Evolutionary conservation across 2,888 invertebrate genomes (phyloP).

Genomic region (Eurytoma californica): DNA sequence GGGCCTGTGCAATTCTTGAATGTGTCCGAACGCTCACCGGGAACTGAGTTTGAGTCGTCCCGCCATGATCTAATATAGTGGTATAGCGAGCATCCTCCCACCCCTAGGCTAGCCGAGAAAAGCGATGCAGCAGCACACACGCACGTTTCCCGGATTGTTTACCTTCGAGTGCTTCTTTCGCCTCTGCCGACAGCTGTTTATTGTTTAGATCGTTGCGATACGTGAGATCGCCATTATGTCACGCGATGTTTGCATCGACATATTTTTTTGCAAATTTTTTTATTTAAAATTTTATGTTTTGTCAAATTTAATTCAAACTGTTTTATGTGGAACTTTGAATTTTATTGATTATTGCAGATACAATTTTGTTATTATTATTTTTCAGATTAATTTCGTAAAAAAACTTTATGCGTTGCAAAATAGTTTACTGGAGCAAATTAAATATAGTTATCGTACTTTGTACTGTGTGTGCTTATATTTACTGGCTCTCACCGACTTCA

Average conservation of each 20-base stretch:
- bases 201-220: neutral
- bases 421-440: too few relatives aligned
- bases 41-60: slow-evolving; percentile 69
- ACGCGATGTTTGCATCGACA: neutral
- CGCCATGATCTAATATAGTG: slow-evolving; percentile 73
- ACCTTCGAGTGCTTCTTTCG: neutral
- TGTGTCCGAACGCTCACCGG: slow-evolving; percentile 56
- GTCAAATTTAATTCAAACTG: too few relatives aligned
- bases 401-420: too few relatives aligned
- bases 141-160: neutral
- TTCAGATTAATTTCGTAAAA: too few relatives aligned
- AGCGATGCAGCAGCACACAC: neutral
- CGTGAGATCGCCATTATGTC: neutral
- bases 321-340: too few relatives aligned
- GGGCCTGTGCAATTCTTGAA: slow-evolving; percentile 8
- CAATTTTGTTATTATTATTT: too few relatives aligned
- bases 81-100: slow-evolving; percentile 63
- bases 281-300: too few relatives aligned
- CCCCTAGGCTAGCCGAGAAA: slow-evolving; percentile 52
- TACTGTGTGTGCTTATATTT: neutral
- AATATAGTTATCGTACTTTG: too few relatives aligned
- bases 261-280: too few relatives aligned
- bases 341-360: too few relatives aligned
- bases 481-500: slow-evolving; percentile 23
- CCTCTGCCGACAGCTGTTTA: slow-evolving; percentile 1